A percentile compares a stretch with the other conserved stretches of the same genome.
These are phyloP conservation scores for Colostygia pectinataria DNA, from an alignment of 2,888 invertebrate genomes.

Conservation along the genomic window DNA sequence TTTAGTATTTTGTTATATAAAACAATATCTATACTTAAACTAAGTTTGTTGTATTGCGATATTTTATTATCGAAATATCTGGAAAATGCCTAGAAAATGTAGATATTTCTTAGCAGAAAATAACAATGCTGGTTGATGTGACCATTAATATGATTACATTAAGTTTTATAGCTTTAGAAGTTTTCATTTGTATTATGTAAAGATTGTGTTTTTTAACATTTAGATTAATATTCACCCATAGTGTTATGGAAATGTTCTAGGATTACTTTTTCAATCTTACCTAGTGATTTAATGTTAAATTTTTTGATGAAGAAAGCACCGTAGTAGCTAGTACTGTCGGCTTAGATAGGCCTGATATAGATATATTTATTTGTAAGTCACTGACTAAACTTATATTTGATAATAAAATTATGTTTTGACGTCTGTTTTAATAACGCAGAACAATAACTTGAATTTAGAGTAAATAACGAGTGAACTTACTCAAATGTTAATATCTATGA, in stretches of 20 bases:
- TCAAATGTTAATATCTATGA: constrained; percentile 57
- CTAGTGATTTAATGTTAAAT: constrained; percentile 5
- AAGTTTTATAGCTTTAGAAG: constrained; percentile 36
- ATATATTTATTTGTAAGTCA: constrained; percentile 13
- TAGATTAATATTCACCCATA: constrained; percentile 12
- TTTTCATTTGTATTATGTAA: constrained; percentile 19
- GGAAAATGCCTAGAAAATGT: constrained; percentile 42
- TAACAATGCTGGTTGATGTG: constrained; percentile 74
- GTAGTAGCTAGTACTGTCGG: constrained; percentile 13
- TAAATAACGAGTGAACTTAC: constrained; percentile 30
- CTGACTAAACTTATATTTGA: constrained; percentile 18
- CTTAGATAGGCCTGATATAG: constrained; percentile 15
- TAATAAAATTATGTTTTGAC: constrained; percentile 15
- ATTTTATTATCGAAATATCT: no score
- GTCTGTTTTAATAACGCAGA: constrained; percentile 24
- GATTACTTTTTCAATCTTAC: constrained; percentile 10
- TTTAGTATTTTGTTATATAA: constrained; percentile 3
- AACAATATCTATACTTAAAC: constrained; percentile 2
- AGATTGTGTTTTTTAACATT: constrained; percentile 6
- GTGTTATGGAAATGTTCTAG: constrained; percentile 3
- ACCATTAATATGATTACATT: constrained; percentile 58
- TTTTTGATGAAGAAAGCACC: constrained; percentile 2
- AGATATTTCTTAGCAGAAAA: constrained; percentile 15
- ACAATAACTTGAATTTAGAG: constrained; percentile 33
- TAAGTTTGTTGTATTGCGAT: constrained; percentile 1